Conservation (phyloP, 2,797 vertebrate species). For the Crocidura indochinensis region DNA sequence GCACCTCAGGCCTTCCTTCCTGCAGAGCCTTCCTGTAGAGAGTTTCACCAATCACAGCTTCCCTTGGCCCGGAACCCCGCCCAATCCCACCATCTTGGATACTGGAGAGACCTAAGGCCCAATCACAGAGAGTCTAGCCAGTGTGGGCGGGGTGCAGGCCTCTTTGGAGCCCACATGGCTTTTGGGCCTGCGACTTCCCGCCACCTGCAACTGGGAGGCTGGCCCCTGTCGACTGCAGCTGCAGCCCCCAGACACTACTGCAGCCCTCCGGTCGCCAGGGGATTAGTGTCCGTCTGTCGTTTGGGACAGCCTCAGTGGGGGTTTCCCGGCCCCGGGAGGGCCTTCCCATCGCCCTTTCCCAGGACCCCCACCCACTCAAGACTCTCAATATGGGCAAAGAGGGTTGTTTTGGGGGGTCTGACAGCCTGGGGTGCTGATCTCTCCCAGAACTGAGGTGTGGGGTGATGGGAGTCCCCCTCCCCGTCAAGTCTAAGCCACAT, state of each 20-base stretch:
- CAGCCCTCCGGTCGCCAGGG: conserved; percentile 85
- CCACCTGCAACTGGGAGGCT: conserved; percentile 75
- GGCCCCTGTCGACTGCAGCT: conserved; percentile 84
- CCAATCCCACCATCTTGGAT: conserved; percentile 77
- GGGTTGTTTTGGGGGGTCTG: conserved; percentile 62
- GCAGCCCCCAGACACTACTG: conserved; percentile 83
- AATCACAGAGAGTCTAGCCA: background rate
- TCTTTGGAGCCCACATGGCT: conserved; percentile 65
- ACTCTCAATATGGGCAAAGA: background rate
- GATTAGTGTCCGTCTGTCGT: conserved; percentile 85
- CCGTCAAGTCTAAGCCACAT: conserved; percentile 81
- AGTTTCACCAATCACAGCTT: conserved; percentile 68
- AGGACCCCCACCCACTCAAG: background rate
- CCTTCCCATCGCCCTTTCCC: conserved; percentile 58
- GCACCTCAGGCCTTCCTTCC: conserved; percentile 69
- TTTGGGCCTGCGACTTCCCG: conserved; percentile 44
- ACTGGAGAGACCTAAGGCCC: background rate
- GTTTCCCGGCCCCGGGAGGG: conserved; percentile 71
- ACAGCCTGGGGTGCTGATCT: conserved; percentile 71
- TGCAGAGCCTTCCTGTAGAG: background rate
- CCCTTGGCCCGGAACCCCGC: background rate
- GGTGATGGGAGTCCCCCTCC: conserved; percentile 69
- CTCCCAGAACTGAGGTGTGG: conserved; percentile 74
- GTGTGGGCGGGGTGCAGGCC: background rate
- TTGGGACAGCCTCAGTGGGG: conserved; percentile 80